These are phyloP conservation scores for Pygmarrhopalites habei DNA, from an alignment of 1,140 invertebrate species.

Conservation along the genomic window DNA sequence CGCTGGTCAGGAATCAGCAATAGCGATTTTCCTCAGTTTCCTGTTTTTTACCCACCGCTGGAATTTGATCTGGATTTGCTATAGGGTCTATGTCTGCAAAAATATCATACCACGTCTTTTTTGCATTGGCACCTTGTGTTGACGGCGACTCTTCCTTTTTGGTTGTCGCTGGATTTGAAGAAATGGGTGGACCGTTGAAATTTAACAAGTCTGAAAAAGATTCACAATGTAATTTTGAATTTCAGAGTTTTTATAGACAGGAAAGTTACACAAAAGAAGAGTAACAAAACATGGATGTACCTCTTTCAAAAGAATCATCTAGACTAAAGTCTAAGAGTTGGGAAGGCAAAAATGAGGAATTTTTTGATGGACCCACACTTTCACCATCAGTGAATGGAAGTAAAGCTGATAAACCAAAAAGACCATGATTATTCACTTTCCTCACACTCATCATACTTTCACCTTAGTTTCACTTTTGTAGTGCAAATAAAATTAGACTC, in stretches of 20 bases:
- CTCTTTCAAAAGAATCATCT: constrained; percentile 13
- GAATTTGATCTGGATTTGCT: constrained; percentile 69
- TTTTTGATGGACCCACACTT: too few relatives aligned
- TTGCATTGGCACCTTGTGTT: not conserved
- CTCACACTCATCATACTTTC: too few relatives aligned
- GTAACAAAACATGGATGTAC: not conserved
- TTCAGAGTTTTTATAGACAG: not conserved
- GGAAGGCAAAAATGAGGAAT: constrained; percentile 47
- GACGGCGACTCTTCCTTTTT: constrained; percentile 16
- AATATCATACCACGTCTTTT: constrained; percentile 71
- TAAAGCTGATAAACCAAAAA: too few relatives aligned
- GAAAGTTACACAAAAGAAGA: not conserved
- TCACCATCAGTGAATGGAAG: too few relatives aligned
- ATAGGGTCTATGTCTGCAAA: constrained; percentile 91
- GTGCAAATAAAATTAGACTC: too few relatives aligned
- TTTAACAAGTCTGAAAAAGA: constrained; percentile 28
- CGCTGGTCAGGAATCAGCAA: constrained; percentile 40
- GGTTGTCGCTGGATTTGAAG: not conserved
- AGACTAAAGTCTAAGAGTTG: constrained; percentile 46
- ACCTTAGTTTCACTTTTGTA: too few relatives aligned
- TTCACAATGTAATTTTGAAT: not conserved
- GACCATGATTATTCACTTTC: too few relatives aligned
- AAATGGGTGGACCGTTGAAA: constrained; percentile 15
- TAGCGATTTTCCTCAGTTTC: constrained; percentile 41
- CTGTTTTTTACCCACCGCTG: constrained; percentile 48